Evolutionary conservation across 2,797 vertebrate genomes (phyloP), one percentile per base, ranked within the genome.

Genomic region (Sarcoramphus papa): DNA sequence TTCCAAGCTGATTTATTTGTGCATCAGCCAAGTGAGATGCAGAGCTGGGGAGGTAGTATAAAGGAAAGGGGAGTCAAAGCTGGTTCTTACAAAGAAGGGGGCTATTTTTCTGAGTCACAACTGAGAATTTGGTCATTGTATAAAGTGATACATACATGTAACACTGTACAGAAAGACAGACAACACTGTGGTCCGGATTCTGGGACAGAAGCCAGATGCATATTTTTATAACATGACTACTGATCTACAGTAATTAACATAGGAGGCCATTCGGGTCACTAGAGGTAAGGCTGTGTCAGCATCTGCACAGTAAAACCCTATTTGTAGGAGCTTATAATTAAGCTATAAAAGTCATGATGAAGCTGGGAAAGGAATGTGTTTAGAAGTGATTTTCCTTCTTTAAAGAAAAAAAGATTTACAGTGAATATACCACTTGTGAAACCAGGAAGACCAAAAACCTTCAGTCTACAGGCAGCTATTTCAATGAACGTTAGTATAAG

Each of bases 301-400:
- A 92, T 90, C 84, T 68, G 81, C 12, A 0, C 57, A 83, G 57
- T 94, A 93, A 97, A 94, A 68, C 53, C 90, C 53, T 93, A 54
- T 88, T 92, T 93, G 78, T 48, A 84, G 35, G 75, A 93, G 93
- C 81, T 97, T 96, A 92, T 78, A 86, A 91, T 80, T 95, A 92
- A 96, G 87, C 91, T 91, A 40, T 41, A 63, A 80, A 92, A 85
- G 47, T 93, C 57, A 86, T 15, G 5, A 62, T 56, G 81, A 92
- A 91, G n/a, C 89, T 90, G 48, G 50, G 59, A 94, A 95, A 92
- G 37, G 65, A 91, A 82, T 67, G 53, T 19, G 50, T 83, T 93
- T 62, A 31, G 76, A 87, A 89, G 43, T 43, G 1, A 17, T 92
- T 96, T 92, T 37, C 51, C n/a, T 93, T 37, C 51, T 60, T 72